Conservation (phyloP, 2,797 vertebrate genomes). For the Remorina albescens region DNA sequence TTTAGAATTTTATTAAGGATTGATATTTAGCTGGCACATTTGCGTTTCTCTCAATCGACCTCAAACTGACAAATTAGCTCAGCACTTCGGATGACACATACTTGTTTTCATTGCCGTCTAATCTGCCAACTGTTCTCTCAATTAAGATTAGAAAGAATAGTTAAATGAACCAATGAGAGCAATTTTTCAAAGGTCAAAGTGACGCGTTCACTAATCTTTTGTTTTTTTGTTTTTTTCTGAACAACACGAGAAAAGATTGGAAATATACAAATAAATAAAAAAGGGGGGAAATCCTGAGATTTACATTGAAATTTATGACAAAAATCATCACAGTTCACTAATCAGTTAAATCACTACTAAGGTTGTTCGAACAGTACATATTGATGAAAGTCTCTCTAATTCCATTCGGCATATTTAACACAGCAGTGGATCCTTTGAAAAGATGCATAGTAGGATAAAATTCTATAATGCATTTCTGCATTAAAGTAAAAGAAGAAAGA, state of each 20-base stretch:
- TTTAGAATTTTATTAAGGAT: not conserved
- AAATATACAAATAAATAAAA: not conserved
- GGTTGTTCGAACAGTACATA: not conserved
- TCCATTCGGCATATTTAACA: not conserved
- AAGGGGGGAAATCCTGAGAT: not conserved
- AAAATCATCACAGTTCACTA: too few relatives aligned
- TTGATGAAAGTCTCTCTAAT: conserved; percentile 2
- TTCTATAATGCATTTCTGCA: conserved; percentile 44
- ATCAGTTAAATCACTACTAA: not conserved
- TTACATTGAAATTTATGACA: not conserved
- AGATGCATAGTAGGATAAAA: not conserved
- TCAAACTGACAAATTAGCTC: not conserved
- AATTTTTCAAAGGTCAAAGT: not conserved
- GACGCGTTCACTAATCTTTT: not conserved
- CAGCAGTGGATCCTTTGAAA: conserved; percentile 21
- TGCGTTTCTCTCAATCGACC: not conserved
- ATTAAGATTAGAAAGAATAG: not conserved
- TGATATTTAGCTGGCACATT: not conserved
- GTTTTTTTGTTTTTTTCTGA: not conserved
- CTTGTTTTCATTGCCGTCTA: not conserved
- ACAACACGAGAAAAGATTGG: too few relatives aligned
- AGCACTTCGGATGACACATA: not conserved
- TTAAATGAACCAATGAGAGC: not conserved
- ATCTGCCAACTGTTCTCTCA: not conserved
- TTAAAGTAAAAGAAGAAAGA: conserved; percentile 35